Percentiles rank a stretch among this genome's conserved stretches.
Evolutionary conservation across 2,888 invertebrate species (phyloP).

Genomic region (Ophioninae sp.): DNA sequence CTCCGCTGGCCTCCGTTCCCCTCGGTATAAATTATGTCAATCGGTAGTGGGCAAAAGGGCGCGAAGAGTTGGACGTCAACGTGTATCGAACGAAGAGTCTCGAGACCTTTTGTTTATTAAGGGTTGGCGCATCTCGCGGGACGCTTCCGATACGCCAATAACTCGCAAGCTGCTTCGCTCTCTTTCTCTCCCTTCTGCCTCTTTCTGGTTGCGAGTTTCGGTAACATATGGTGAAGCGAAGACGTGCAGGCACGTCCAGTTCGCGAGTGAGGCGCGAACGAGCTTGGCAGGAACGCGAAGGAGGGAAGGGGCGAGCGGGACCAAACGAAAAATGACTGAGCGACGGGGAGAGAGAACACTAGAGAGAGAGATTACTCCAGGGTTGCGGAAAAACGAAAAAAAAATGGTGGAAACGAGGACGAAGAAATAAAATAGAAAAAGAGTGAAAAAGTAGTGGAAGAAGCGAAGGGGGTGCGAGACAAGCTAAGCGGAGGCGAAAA

Average conservation of each 20-base stretch:
- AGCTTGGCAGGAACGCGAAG: conserved; percentile 27
- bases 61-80: not conserved
- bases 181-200: no score
- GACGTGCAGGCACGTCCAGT: conserved; percentile 55
- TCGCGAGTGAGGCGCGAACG: conserved; percentile 46
- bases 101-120: conserved; percentile 14
- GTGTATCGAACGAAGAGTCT: not conserved
- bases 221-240: conserved; percentile 62
- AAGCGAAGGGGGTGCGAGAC: conserved; percentile 29
- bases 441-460: conserved; percentile 39
- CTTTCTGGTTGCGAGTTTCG: conserved; percentile 61
- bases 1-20: not conserved
- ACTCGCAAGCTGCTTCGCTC: conserved; percentile 9
- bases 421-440: conserved; percentile 52
- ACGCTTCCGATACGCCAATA: conserved; percentile 49
- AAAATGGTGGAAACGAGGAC: conserved; percentile 48
- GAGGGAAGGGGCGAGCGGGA: not conserved
- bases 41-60: not conserved
- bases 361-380: conserved; percentile 9
- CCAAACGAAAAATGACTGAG: conserved; percentile 6
- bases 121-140: not conserved
- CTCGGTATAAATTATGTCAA: conserved; percentile 28
- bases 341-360: conserved; percentile 7
- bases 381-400: conserved; percentile 10
- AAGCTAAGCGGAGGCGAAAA: conserved; percentile 48